Evolutionary conservation across 2,113 vertebrate genomes (phyloP).

Genomic region (Saguinus imperator): DNA sequence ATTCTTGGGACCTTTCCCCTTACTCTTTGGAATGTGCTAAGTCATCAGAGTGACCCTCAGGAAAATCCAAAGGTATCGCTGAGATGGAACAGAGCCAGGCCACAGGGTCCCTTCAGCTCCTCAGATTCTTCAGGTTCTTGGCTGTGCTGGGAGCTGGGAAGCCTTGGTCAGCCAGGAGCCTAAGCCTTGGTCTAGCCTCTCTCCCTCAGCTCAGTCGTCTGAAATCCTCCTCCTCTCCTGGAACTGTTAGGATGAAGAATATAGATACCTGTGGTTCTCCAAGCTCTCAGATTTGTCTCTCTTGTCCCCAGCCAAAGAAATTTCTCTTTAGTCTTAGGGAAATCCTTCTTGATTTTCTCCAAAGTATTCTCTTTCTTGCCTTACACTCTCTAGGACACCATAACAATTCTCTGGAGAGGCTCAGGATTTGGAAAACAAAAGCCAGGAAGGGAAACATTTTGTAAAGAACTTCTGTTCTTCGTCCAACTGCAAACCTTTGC

Average conservation of each 20-base stretch:
- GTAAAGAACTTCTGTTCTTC: neutral
- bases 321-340: constrained; percentile 10
- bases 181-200: neutral
- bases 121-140: neutral
- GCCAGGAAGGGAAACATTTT: constrained; percentile 10
- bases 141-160: neutral
- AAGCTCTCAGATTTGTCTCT: neutral
- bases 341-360: neutral
- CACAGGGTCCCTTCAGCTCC: neutral
- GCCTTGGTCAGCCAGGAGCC: neutral
- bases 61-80: neutral
- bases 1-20: neutral
- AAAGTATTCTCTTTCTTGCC: neutral
- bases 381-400: neutral
- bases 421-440: constrained; percentile 38
- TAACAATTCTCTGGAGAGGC: neutral
- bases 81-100: neutral
- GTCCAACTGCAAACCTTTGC: neutral
- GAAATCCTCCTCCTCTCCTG: neutral
- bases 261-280: neutral
- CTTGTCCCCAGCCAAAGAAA: neutral
- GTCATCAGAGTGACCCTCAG: neutral
- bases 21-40: neutral
- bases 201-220: neutral
- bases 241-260: neutral